Conservation (phyloP, 2,888 invertebrate genomes). For the Lamellibrachia columna region DNA sequence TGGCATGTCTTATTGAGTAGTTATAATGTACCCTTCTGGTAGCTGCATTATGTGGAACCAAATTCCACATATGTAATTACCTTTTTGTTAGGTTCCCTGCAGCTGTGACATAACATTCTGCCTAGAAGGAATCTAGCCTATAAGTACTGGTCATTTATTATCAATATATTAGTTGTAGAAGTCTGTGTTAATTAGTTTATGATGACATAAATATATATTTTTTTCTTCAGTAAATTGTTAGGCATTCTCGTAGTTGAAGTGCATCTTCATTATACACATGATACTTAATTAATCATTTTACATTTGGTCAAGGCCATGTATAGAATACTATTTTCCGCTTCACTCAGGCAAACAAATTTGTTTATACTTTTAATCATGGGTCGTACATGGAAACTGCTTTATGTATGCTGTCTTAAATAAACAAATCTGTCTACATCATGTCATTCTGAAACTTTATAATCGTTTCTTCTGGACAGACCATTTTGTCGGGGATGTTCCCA, state of each 20-base stretch:
- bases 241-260: not conserved
- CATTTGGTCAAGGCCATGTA: not conserved
- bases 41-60: not conserved
- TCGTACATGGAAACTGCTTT: not conserved
- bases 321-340: not conserved
- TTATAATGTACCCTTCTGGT: not conserved
- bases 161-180: not conserved
- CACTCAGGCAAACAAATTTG: not conserved
- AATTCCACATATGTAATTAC: not conserved
- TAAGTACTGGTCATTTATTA: not conserved
- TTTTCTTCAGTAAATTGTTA: not conserved
- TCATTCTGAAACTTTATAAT: not conserved
- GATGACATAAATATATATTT: not conserved
- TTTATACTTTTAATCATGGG: not conserved
- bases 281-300: not conserved
- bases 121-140: not conserved
- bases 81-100: not conserved
- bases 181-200: not conserved
- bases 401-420: not conserved
- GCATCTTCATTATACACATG: not conserved
- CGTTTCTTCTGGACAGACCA: not conserved
- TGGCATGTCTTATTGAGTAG: not conserved
- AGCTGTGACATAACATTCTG: not conserved
- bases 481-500: not conserved
- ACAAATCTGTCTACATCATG: not conserved